These are phyloP conservation scores for Byasa hedistus DNA, from an alignment of 2,888 invertebrate species.

Conservation along the genomic window DNA sequence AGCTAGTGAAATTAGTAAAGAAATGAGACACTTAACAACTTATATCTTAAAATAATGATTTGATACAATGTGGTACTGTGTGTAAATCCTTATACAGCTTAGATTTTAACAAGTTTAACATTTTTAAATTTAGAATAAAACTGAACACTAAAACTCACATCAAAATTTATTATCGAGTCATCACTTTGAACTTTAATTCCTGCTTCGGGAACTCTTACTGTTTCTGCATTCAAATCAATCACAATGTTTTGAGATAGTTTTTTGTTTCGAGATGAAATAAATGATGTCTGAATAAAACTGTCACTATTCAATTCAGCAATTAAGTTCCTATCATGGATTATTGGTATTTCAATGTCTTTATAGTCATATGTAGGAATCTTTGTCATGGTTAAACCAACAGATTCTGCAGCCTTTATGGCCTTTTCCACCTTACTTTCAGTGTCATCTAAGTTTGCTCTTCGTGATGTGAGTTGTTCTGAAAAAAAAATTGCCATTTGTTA, in stretches of 20 bases:
- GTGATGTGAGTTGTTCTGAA: slow-evolving; percentile 48
- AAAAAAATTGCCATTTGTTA: slow-evolving; percentile 25
- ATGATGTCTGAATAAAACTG: slow-evolving; percentile 81
- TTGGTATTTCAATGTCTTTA: slow-evolving; percentile 71
- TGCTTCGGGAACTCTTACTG: slow-evolving; percentile 83
- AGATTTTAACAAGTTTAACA: not conserved
- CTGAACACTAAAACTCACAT: slow-evolving; percentile 69
- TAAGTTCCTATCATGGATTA: slow-evolving; percentile 78
- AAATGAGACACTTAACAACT: too few species aligned
- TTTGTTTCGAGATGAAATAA: slow-evolving; percentile 80
- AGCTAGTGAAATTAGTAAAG: too few species aligned
- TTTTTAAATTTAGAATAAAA: not conserved
- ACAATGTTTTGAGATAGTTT: slow-evolving; percentile 84
- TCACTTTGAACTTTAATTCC: slow-evolving; percentile 70
- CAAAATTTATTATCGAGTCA: slow-evolving; percentile 83
- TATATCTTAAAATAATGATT: too few species aligned
- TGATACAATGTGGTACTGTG: too few species aligned
- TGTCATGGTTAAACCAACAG: slow-evolving; percentile 74
- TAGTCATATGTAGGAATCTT: slow-evolving; percentile 75
- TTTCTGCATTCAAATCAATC: slow-evolving; percentile 86
- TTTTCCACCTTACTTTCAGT: slow-evolving; percentile 70
- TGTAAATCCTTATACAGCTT: too few species aligned
- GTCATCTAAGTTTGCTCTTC: slow-evolving; percentile 58
- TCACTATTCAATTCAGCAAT: slow-evolving; percentile 86
- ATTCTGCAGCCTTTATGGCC: slow-evolving; percentile 74